Base-by-base conservation (phyloP, 2,113 vertebrate species). In the Porphyrio hochstetteri region DNA sequence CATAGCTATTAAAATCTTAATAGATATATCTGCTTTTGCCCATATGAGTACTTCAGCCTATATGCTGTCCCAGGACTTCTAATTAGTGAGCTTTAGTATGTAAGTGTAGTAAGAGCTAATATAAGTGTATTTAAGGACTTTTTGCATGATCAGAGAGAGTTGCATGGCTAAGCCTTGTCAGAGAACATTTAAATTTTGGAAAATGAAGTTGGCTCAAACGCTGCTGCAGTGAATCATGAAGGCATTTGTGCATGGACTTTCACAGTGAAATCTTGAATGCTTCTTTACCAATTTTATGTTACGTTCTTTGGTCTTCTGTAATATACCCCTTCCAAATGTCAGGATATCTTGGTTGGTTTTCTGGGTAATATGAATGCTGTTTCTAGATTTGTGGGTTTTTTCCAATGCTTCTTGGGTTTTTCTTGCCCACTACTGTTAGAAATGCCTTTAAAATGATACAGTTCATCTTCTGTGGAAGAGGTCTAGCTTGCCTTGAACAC, bases 211-310 rank as follows among this genome's bases (percentile, higher is more conserved):
- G 52, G 6, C 33, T 64, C 38, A 80, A 80, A 61, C 36, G 5
- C 7, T 4, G 3, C 11, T 68, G 50, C 68, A 42, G 0, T 60
- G 44, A 13, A 35, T 71, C 33, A 82, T 0, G 3, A 25, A 76
- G 25, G 15, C 4, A 8, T 31, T 61, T 65, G 10, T 44, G 5
- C 33, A 4, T 75, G 27, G 29, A 44, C 31, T 93, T 82, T 0
- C 9, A 19, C 21, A 8, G 20, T 72, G 18, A 57, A 82, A 5
- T 76, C 27, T 35, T 63, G 10, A 42, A 17, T 25, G 23, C 3
- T 2, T 44, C 76, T 76, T 81, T 85, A 7, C 15, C 27, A 5
- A 52, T 74, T 59, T 17, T 1, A 3, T 35, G 78, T 60, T 42
- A 24, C 11, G 5, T 48, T 56, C 25, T 75, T 67, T 60, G 21